Evolutionary conservation across 2,113 vertebrate genomes (phyloP).

Genomic region (Rhadina sibilatrix): DNA sequence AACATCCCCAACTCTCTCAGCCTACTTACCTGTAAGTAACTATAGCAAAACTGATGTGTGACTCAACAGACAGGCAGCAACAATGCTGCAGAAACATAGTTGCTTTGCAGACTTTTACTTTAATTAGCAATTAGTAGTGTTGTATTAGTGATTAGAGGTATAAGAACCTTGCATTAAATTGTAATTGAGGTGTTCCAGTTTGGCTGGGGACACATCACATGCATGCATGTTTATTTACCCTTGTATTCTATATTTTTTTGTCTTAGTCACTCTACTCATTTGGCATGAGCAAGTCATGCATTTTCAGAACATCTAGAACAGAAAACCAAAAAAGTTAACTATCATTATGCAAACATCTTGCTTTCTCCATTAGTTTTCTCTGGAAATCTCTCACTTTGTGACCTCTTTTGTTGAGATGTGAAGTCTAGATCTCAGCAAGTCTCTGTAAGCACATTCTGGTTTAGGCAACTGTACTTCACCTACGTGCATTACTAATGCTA

Average conservation of each 20-base stretch:
- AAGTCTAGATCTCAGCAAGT: not conserved
- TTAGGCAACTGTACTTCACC: not conserved
- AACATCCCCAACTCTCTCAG: not conserved
- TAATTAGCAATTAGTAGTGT: not conserved
- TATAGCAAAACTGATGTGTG: not conserved
- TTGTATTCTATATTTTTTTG: not conserved
- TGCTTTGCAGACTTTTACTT: not conserved
- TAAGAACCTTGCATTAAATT: not conserved
- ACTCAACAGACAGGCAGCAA: not conserved
- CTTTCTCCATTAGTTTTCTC: not conserved
- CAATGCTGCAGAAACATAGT: not conserved
- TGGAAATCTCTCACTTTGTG: not conserved
- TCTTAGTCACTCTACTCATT: not conserved
- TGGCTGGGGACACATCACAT: not conserved
- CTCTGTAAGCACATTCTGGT: not conserved
- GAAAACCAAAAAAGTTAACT: not conserved
- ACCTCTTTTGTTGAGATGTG: not conserved
- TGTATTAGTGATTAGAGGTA: not conserved
- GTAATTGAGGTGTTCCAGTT: not conserved
- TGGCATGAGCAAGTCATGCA: accelerated
- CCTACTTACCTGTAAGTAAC: not conserved
- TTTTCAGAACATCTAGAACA: not conserved
- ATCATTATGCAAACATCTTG: not conserved
- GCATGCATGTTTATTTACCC: not conserved
- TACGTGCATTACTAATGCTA: not conserved